Evolutionary conservation across 2,888 invertebrate species (phyloP).

Genomic region (Cheilosia grossa): DNA sequence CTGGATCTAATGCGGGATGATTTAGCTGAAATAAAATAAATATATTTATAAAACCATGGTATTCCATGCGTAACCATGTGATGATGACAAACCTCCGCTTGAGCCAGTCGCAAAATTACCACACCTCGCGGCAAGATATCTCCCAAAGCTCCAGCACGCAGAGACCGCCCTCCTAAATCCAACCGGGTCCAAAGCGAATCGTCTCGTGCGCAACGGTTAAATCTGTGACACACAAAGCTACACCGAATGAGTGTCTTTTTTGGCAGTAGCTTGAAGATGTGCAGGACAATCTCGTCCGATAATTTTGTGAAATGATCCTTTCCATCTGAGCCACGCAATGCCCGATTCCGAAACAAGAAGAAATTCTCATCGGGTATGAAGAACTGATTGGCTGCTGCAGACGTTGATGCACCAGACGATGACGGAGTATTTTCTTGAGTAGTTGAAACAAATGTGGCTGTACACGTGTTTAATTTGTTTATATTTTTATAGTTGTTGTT

Average conservation of each 20-base stretch:
- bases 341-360: constrained; percentile 80
- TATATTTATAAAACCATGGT: not conserved
- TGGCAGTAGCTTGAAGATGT: constrained; percentile 92
- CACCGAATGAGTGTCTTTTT: constrained; percentile 89
- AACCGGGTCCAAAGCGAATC: constrained; percentile 94
- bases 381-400: constrained; percentile 43
- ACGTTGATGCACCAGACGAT: constrained; percentile 31
- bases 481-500: constrained; percentile 80
- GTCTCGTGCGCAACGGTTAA: constrained; percentile 91
- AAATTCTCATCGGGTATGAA: constrained; percentile 80
- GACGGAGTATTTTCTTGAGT: constrained; percentile 46
- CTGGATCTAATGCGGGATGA: constrained; percentile 84
- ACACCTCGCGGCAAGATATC: constrained; percentile 91
- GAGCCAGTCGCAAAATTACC: constrained; percentile 90
- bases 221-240: constrained; percentile 90
- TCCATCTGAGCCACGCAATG: constrained; percentile 77
- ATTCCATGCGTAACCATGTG: not conserved
- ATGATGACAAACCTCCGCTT: constrained; percentile 87
- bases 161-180: constrained; percentile 89
- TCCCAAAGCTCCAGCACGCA: constrained; percentile 88
- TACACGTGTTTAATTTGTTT: constrained; percentile 76
- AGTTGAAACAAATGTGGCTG: constrained; percentile 27
- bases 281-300: constrained; percentile 94
- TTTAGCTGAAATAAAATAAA: constrained; percentile 80
- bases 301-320: constrained; percentile 88